A percentile compares a stretch with the other conserved stretches of the same genome.
Conservation (phyloP, 2,888 invertebrate genomes). For the Ormia ochracea region DNA sequence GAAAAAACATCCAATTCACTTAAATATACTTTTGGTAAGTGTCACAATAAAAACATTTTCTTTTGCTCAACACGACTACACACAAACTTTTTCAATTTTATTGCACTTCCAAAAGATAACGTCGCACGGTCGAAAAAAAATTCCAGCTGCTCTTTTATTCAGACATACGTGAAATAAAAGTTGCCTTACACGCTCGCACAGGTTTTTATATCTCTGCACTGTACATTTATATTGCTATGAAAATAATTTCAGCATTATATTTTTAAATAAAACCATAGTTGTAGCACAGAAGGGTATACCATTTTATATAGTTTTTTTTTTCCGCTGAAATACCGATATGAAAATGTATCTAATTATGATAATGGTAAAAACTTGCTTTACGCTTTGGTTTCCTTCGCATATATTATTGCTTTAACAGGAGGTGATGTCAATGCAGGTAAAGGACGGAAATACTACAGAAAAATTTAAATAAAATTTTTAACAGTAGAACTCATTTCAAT, state of each 20-base stretch:
- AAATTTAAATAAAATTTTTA: no score
- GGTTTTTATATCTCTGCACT: neutral
- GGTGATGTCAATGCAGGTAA: slow-evolving; percentile 36
- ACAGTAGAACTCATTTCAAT: no score
- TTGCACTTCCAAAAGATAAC: slow-evolving; percentile 17
- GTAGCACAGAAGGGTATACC: neutral
- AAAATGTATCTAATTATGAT: slow-evolving; percentile 65
- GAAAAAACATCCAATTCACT: slow-evolving; percentile 47
- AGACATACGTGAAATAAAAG: no score
- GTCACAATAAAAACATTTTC: slow-evolving; percentile 42
- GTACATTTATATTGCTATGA: neutral
- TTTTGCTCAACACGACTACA: neutral
- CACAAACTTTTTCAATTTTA: neutral
- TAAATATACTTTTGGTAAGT: slow-evolving; percentile 57
- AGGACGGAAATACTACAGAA: slow-evolving; percentile 29
- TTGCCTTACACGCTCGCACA: no score
- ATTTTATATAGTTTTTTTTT: neutral
- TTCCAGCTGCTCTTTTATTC: neutral
- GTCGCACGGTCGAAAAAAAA: neutral
- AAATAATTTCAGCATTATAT: neutral
- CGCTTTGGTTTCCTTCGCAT: slow-evolving; percentile 46
- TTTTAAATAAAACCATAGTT: neutral
- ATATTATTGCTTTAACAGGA: slow-evolving; percentile 17
- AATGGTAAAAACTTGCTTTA: slow-evolving; percentile 62
- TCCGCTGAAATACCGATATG: slow-evolving; percentile 30